phyloP scores from a whole-genome alignment of 2,797 vertebrate genomes.

The Alosa sapidissima region DNA sequence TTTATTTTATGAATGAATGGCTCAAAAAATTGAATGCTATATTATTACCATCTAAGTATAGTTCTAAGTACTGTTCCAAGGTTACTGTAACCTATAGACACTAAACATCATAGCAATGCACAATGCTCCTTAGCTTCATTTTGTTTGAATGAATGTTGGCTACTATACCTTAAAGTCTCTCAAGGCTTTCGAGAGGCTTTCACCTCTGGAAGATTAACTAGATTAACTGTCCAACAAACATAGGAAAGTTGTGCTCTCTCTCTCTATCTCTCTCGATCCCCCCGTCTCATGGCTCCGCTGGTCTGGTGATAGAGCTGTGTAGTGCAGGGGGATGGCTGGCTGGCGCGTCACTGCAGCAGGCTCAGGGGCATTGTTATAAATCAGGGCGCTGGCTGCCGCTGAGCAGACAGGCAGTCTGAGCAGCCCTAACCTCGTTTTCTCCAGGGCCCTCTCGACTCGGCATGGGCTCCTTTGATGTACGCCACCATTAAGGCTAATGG shows the following conservation, averaged over 20 bases:
- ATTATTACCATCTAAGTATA: neutral
- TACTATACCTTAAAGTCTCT: neutral
- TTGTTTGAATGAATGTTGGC: neutral
- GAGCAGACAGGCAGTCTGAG: conserved; percentile 53
- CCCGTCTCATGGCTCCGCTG: neutral
- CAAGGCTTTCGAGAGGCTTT: neutral
- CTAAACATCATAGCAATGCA: too few relatives aligned
- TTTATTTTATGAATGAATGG: neutral
- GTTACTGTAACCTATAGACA: neutral
- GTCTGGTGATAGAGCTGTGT: neutral
- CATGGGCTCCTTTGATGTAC: conserved; percentile 51
- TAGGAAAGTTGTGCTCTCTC: neutral
- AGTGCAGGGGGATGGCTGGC: neutral
- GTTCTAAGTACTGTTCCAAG: neutral
- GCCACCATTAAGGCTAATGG: conserved; percentile 56
- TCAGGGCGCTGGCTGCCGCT: conserved; percentile 39
- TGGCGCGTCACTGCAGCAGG: conserved; percentile 16
- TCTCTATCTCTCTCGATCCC: conserved; percentile 24
- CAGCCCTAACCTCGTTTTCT: conserved; percentile 52
- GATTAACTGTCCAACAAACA: neutral
- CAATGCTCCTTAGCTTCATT: too few relatives aligned
- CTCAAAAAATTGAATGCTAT: neutral
- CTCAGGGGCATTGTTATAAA: conserved; percentile 57
- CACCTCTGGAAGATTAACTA: neutral
- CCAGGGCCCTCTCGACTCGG: conserved; percentile 40